phyloP scores from a whole-genome alignment of 2,797 vertebrate genomes.

The Percopsis omiscomaycus region DNA sequence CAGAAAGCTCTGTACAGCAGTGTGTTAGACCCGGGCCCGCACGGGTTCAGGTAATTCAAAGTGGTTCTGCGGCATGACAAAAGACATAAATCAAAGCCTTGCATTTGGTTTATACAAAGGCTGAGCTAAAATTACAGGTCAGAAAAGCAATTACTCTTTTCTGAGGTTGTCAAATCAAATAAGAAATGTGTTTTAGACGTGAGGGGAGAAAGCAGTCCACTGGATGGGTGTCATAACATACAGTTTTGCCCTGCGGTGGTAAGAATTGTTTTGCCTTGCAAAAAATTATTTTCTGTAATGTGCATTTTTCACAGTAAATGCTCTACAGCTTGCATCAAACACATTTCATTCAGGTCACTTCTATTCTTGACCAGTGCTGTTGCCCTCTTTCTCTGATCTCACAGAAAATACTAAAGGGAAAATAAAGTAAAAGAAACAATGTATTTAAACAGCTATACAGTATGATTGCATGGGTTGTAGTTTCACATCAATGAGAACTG shows the following conservation, averaged over 20 bases:
- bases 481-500: constrained; percentile 32
- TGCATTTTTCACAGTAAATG: constrained; percentile 53
- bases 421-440: not conserved
- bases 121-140: constrained; percentile 75
- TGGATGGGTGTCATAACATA: constrained; percentile 67
- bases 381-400: constrained; percentile 19
- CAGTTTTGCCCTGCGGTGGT: constrained; percentile 62
- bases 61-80: constrained; percentile 66
- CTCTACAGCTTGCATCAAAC: constrained; percentile 32
- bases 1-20: constrained; percentile 34
- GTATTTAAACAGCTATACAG: not conserved
- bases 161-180: constrained; percentile 74
- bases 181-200: constrained; percentile 70
- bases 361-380: constrained; percentile 31
- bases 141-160: constrained; percentile 79
- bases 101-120: constrained; percentile 72
- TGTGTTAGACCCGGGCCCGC: constrained; percentile 41
- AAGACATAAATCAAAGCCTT: constrained; percentile 74
- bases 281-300: constrained; percentile 57
- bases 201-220: constrained; percentile 58
- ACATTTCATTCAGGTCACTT: constrained; percentile 49
- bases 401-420: constrained; percentile 17
- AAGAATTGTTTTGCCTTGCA: constrained; percentile 68
- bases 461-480: not conserved
- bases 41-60: constrained; percentile 64